phyloP scores from a whole-genome alignment of 92 coral and sea anemone genomes.

The Bergia sp. region DNA sequence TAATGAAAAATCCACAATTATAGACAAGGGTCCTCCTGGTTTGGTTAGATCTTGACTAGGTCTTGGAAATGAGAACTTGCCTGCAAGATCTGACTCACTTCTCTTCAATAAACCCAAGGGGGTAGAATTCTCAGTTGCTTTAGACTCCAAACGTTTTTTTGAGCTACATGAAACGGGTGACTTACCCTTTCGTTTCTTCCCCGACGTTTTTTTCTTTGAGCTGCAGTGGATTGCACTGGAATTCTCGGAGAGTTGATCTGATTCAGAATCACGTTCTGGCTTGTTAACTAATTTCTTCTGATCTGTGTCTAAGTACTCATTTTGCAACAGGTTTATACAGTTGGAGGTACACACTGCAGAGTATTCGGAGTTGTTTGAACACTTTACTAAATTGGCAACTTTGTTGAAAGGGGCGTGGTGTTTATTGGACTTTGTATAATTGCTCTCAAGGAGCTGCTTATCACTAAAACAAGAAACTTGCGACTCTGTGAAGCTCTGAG shows the following conservation, averaged over 20 bases:
- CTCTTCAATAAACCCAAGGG: not conserved
- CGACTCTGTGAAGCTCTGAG: conserved; percentile 8
- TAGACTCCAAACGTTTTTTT: conserved; percentile 3
- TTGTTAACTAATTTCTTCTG: not conserved
- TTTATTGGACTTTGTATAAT: not conserved
- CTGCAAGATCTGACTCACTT: not conserved
- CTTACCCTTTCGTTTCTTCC: not conserved
- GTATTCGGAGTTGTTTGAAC: not conserved
- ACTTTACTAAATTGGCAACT: not conserved
- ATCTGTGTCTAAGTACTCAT: not conserved
- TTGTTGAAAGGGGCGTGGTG: not conserved
- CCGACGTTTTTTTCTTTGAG: not conserved
- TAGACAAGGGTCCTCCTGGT: conserved; percentile 64
- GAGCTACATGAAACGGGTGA: not conserved
- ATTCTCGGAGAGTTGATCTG: not conserved
- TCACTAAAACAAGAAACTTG: not conserved
- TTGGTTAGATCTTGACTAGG: conserved; percentile 55
- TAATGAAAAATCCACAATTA: conserved; percentile 75
- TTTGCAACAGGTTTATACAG: not conserved
- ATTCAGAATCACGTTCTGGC: not conserved
- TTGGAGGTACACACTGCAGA: not conserved
- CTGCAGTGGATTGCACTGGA: not conserved
- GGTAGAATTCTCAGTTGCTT: not conserved
- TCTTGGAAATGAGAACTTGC: conserved; percentile 62
- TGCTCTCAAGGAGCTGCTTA: not conserved